Conservation (phyloP, 2,797 vertebrate species). For the Picus viridis region DNA sequence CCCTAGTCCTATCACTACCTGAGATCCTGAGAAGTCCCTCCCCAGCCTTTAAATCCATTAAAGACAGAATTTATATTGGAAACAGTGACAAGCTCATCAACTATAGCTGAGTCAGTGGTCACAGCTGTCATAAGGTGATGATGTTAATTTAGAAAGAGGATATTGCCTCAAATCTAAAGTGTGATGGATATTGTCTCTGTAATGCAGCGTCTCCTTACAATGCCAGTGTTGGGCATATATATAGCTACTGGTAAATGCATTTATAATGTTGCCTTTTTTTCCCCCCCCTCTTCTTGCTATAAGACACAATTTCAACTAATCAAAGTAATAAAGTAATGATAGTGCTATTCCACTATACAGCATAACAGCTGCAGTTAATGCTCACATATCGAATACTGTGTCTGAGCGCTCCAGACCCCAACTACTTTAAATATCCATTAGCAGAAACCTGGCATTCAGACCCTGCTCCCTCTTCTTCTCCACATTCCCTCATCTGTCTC, state of each 20-base stretch:
- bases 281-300: background rate
- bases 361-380: constrained; percentile 49
- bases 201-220: constrained; percentile 6
- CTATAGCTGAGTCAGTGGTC: constrained; percentile 18
- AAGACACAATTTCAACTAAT: constrained; percentile 43
- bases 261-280: background rate
- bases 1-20: no score
- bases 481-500: background rate
- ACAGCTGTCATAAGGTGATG: constrained; percentile 44
- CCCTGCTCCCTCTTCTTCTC: background rate
- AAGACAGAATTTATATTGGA: constrained; percentile 36
- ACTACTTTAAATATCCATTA: constrained; percentile 18
- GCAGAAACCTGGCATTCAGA: background rate
- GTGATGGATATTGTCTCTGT: constrained; percentile 38
- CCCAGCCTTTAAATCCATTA: no score
- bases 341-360: background rate
- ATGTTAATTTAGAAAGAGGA: constrained; percentile 54
- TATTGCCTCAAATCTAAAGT: constrained; percentile 50
- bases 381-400: background rate
- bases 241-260: constrained; percentile 32
- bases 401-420: background rate
- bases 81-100: constrained; percentile 29
- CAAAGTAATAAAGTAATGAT: constrained; percentile 54
- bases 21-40: no score
- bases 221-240: background rate